Percentiles rank a stretch among this genome's conserved stretches.
Conservation (phyloP, 2,113 vertebrate species). For the Ptilorrhoa leucosticta region DNA sequence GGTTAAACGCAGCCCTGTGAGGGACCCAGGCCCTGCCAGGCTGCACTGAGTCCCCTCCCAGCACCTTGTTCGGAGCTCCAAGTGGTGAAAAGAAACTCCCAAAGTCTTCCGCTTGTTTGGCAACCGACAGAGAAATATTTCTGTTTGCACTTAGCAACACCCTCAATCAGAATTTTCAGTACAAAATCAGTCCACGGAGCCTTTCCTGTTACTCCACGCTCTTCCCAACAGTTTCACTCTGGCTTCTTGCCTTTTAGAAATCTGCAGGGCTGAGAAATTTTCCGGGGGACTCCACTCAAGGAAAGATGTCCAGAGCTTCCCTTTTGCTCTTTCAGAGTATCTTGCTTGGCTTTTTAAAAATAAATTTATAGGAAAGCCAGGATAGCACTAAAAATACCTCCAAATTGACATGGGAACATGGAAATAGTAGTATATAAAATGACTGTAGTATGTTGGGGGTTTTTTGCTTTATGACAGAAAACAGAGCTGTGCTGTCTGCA, state of each 20-base stretch:
- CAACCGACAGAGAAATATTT: slow-evolving; percentile 31
- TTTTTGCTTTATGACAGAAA: neutral
- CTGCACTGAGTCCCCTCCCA: neutral
- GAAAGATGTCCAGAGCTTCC: neutral
- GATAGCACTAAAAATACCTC: neutral
- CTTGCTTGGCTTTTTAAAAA: neutral
- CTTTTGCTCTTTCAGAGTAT: neutral
- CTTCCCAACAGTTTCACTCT: neutral
- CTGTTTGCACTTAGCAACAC: slow-evolving; percentile 30
- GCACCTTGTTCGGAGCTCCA: neutral
- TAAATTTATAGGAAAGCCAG: neutral
- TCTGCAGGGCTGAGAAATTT: neutral
- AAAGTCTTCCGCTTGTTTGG: neutral
- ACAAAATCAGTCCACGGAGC: neutral
- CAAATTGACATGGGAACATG: neutral
- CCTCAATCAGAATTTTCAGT: neutral
- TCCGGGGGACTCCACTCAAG: neutral
- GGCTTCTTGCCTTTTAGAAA: neutral
- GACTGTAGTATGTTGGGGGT: fast-evolving
- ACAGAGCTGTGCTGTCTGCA: neutral
- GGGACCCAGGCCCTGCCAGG: neutral
- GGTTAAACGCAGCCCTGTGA: neutral
- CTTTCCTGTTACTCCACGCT: neutral
- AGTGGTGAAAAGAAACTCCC: neutral
- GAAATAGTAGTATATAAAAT: neutral